Percentiles rank a stretch among this genome's conserved stretches.
phyloP scores from a whole-genome alignment of 2,113 vertebrate genomes.

The Anser cygnoides region DNA sequence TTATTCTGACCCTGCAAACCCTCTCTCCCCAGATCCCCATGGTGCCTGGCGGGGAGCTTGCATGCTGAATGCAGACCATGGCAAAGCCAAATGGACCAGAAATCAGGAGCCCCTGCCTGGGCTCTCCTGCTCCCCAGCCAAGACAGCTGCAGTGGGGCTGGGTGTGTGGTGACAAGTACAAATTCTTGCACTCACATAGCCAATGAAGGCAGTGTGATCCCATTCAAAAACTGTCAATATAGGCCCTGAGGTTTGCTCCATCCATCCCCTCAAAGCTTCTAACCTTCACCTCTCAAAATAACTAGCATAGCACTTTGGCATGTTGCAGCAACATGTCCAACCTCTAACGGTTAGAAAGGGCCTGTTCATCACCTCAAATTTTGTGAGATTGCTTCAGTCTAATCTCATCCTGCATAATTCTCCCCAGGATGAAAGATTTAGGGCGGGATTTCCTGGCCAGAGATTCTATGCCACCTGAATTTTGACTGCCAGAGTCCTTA shows the following conservation, averaged over 20 bases:
- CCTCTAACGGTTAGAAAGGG: background rate
- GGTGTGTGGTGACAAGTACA: background rate
- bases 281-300: background rate
- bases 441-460: background rate
- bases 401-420: background rate
- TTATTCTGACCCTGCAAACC: background rate
- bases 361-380: background rate
- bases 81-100: background rate
- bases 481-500: background rate
- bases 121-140: background rate
- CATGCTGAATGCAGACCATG: background rate
- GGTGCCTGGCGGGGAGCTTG: fast-evolving
- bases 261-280: background rate
- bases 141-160: background rate
- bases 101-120: background rate
- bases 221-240: background rate
- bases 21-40: background rate
- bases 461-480: background rate
- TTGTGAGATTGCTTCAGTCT: background rate
- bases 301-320: background rate
- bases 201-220: background rate
- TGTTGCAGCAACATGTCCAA: background rate
- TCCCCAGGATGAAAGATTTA: background rate
- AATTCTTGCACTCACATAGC: background rate
- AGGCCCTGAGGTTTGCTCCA: background rate